Evolutionary conservation across 2,113 vertebrate species (phyloP).

Genomic region (Microtus pennsylvanicus): DNA sequence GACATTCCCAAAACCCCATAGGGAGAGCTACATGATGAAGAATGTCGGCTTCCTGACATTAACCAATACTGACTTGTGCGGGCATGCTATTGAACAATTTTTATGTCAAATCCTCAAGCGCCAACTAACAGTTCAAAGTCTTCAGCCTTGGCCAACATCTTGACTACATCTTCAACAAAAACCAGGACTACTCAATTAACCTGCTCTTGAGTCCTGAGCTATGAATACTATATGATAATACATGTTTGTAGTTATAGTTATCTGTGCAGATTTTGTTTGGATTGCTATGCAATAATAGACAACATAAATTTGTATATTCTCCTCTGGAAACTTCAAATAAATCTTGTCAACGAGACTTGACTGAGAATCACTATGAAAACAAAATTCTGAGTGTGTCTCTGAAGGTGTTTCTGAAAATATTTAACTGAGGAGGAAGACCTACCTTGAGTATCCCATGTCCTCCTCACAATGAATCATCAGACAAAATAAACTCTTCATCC

Average conservation of each 20-base stretch:
- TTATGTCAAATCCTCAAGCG: not conserved
- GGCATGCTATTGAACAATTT: not conserved
- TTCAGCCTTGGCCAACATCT: not conserved
- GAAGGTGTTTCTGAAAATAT: not conserved
- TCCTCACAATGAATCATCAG: not conserved
- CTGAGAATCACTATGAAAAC: not conserved
- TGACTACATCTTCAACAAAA: not conserved
- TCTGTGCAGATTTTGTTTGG: not conserved
- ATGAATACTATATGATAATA: not conserved
- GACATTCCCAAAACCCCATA: not conserved
- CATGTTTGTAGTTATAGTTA: not conserved
- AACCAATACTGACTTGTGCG: not conserved
- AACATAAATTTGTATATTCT: not conserved
- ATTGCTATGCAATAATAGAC: not conserved
- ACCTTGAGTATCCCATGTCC: too few relatives aligned
- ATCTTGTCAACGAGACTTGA: not conserved
- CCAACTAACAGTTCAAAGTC: not conserved
- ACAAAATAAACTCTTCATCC: not conserved
- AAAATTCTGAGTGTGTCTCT: not conserved
- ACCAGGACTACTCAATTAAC: not conserved
- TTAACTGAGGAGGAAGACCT: too few relatives aligned
- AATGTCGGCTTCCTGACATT: not conserved
- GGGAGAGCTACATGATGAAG: not conserved
- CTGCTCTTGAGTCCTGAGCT: not conserved
- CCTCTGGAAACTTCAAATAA: slow-evolving; percentile 19